Conservation (phyloP, 2,113 vertebrate genomes). For the Dasyprocta punctata region DNA sequence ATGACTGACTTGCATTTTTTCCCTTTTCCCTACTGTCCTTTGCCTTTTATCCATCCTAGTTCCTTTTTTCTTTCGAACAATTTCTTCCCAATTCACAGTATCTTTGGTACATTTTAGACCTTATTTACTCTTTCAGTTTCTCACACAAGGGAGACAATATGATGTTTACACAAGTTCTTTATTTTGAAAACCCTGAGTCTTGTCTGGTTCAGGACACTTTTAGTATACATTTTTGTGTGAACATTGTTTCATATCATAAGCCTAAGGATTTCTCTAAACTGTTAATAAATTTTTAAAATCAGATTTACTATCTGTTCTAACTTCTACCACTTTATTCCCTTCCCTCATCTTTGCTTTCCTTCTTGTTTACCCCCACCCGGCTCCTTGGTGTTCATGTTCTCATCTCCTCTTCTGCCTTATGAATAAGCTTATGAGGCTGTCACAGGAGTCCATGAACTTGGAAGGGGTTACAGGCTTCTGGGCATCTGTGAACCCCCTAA, state of each 20-base stretch:
- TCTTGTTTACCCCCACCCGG: background rate
- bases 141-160: no score
- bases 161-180: background rate
- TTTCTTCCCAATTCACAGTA: no score
- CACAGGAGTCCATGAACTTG: background rate
- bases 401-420: background rate
- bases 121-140: no score
- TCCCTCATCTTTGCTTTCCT: background rate
- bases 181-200: background rate
- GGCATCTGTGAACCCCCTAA: background rate
- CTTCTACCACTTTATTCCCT: background rate
- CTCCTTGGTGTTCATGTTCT: background rate
- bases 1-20: no score
- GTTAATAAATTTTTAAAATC: background rate
- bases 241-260: background rate
- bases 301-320: background rate
- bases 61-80: no score
- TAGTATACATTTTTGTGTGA: background rate
- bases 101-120: no score
- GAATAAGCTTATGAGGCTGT: background rate
- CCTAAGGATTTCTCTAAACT: background rate
- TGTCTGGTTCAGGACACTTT: background rate
- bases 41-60: no score
- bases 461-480: background rate
- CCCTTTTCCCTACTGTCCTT: no score